These are phyloP conservation scores for Rhineura floridana DNA, from an alignment of 2,113 vertebrate genomes.

Conservation along the genomic window DNA sequence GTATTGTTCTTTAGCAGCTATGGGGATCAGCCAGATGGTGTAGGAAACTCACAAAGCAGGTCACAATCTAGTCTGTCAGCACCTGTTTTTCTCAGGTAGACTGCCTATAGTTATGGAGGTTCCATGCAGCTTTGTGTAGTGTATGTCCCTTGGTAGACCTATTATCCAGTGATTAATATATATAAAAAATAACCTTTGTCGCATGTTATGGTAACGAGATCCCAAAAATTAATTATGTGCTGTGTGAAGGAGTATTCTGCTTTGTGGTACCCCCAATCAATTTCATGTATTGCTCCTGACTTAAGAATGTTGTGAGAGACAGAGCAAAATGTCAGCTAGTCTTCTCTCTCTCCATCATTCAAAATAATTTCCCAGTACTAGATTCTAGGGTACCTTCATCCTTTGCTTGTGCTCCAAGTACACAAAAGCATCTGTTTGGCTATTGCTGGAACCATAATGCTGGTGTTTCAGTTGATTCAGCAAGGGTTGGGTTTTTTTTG, in stretches of 20 bases:
- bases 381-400: neutral
- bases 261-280: neutral
- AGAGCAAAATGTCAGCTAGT: neutral
- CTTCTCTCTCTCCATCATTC: neutral
- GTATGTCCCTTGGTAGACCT: neutral
- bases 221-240: neutral
- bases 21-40: neutral
- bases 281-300: neutral
- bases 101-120: neutral
- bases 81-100: neutral
- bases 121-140: neutral
- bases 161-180: neutral
- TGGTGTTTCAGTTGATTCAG: neutral
- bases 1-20: no score
- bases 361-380: neutral
- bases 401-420: neutral
- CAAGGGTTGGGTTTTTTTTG: neutral
- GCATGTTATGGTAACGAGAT: neutral
- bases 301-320: neutral
- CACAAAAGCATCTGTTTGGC: neutral
- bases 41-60: neutral
- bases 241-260: no score
- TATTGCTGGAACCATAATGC: neutral
- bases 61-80: neutral
- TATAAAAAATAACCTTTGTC: neutral